These are phyloP conservation scores for Clamator glandarius DNA, from an alignment of 2,797 vertebrate species.

Conservation along the genomic window DNA sequence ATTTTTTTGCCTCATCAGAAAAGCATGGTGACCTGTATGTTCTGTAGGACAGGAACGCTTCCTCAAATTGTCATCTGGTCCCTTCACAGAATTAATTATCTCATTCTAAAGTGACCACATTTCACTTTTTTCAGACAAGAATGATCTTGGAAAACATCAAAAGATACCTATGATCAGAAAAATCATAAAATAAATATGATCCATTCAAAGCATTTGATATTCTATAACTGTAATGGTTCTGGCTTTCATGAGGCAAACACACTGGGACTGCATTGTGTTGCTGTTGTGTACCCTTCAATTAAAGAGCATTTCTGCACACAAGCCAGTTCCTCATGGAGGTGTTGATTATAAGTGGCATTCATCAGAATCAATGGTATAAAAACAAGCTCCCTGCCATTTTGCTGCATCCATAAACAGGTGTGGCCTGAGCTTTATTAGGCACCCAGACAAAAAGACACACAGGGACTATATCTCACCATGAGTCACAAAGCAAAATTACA, in stretches of 20 bases:
- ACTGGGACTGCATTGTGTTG: background rate
- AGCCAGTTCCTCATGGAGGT: slow-evolving; percentile 35
- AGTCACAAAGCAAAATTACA: slow-evolving; percentile 66
- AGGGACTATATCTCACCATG: slow-evolving; percentile 33
- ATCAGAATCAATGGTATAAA: slow-evolving; percentile 54
- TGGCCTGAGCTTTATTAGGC: slow-evolving; percentile 46
- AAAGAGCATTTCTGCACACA: slow-evolving; percentile 54
- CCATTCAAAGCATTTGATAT: background rate
- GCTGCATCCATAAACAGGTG: slow-evolving; percentile 51
- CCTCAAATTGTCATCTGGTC: slow-evolving; percentile 8
- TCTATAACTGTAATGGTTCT: background rate
- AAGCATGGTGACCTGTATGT: background rate
- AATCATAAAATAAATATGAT: background rate
- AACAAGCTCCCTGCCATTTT: slow-evolving; percentile 55
- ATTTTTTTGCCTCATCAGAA: slow-evolving; percentile 49
- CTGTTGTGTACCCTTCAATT: slow-evolving; percentile 49
- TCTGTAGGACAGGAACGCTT: slow-evolving; percentile 4
- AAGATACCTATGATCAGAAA: background rate
- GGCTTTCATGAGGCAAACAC: slow-evolving; percentile 35
- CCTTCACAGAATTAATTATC: slow-evolving; percentile 8
- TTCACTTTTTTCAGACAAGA: background rate
- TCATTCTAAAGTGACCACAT: background rate
- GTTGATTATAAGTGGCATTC: slow-evolving; percentile 60
- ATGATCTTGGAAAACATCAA: background rate
- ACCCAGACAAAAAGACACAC: slow-evolving; percentile 30